Percentiles rank a stretch among this genome's conserved stretches.
Evolutionary conservation across 2,113 vertebrate species (phyloP).

Genomic region (Cottus gobio): DNA sequence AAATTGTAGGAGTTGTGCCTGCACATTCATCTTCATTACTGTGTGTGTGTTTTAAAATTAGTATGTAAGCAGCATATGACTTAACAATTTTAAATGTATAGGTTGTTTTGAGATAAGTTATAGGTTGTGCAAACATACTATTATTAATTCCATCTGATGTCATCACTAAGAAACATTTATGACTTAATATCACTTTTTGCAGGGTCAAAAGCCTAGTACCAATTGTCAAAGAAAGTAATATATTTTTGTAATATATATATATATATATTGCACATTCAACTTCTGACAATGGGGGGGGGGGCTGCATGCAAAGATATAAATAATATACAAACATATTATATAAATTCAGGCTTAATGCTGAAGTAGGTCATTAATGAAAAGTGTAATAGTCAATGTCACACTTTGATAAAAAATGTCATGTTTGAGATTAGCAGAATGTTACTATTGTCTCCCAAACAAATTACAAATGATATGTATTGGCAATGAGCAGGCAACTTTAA

Average conservation of each 20-base stretch:
- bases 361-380: not conserved
- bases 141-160: not conserved
- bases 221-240: too few relatives aligned
- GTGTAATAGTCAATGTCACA: not conserved
- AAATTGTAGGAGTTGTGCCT: not conserved
- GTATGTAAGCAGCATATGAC: not conserved
- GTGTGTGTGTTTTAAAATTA: not conserved
- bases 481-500: not conserved
- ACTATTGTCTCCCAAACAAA: not conserved
- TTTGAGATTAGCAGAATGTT: not conserved
- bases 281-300: not conserved
- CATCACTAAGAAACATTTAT: not conserved
- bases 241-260: not conserved
- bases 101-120: not conserved
- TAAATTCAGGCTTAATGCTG: not conserved
- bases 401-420: not conserved
- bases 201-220: constrained; percentile 10
- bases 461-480: not conserved
- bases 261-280: not conserved
- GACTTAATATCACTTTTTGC: not conserved
- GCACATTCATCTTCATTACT: not conserved
- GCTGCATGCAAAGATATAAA: not conserved
- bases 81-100: constrained; percentile 1
- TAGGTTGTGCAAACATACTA: not conserved
- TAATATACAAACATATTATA: not conserved